Conservation (phyloP, 2,113 vertebrate species). For the Halcyon malimbica region DNA sequence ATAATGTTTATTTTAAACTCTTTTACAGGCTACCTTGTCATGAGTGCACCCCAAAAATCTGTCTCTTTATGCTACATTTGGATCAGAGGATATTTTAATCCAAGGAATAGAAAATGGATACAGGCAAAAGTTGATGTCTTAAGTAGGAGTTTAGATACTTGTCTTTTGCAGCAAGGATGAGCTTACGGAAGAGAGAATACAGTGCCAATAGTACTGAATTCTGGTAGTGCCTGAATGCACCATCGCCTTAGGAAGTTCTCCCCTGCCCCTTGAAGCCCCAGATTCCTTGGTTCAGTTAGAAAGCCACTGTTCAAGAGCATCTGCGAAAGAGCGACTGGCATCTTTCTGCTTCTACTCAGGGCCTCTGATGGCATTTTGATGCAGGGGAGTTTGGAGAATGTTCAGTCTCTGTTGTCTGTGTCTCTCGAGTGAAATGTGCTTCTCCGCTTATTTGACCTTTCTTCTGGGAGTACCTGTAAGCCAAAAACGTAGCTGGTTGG, state of each 20-base stretch:
- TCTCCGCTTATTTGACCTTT: background rate
- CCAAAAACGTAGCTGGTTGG: background rate
- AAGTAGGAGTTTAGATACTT: background rate
- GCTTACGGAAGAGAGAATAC: background rate
- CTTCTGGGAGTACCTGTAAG: background rate
- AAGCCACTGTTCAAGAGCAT: background rate
- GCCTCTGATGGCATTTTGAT: background rate
- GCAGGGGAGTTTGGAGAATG: background rate
- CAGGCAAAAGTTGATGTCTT: background rate
- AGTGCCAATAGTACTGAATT: background rate
- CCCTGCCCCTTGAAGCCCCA: fast-evolving
- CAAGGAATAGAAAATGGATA: background rate
- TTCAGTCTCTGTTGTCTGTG: background rate
- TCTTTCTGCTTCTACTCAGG: background rate
- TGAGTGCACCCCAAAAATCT: background rate
- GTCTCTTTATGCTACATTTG: background rate
- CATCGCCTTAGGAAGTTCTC: background rate
- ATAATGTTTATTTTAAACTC: background rate
- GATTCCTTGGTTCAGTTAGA: background rate
- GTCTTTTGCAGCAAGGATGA: background rate
- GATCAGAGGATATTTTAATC: background rate
- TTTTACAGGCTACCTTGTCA: background rate
- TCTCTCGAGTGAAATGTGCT: background rate
- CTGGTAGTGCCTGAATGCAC: background rate
- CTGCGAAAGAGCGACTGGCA: background rate